A percentile compares a stretch with the other conserved stretches of the same genome.
phyloP scores from a whole-genome alignment of 1,140 invertebrate genomes.

The Ceratitis capitata region DNA sequence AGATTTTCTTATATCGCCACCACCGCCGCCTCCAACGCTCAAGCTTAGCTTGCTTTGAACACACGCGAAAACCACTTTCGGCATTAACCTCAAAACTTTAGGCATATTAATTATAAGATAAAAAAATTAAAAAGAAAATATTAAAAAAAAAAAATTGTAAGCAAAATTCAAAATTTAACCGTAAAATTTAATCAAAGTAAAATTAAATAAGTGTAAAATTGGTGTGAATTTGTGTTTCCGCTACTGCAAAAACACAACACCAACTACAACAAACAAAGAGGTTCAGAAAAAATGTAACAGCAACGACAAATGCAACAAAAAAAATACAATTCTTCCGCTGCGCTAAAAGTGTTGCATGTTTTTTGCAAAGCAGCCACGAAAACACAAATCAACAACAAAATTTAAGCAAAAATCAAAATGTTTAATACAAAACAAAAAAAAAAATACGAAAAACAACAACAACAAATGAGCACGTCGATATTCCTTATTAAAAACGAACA shows the following conservation, averaged over 20 bases:
- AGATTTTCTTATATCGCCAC: background rate
- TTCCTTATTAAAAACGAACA: slow-evolving; percentile 43
- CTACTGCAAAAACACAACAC: slow-evolving; percentile 38
- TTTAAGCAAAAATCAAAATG: slow-evolving; percentile 16
- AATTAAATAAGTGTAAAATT: slow-evolving; percentile 36
- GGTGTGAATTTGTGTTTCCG: slow-evolving; percentile 41
- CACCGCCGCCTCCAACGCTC: background rate
- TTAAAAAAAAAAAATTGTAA: slow-evolving; percentile 15
- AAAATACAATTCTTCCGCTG: slow-evolving; percentile 3
- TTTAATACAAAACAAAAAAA: slow-evolving; percentile 20
- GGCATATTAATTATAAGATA: slow-evolving; percentile 28
- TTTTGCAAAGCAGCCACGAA: slow-evolving; percentile 31
- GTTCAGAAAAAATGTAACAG: background rate
- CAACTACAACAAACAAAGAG: background rate
- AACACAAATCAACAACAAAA: slow-evolving; percentile 36
- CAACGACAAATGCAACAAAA: background rate
- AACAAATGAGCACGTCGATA: slow-evolving; percentile 46
- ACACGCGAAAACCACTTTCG: background rate
- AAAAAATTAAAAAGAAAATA: background rate
- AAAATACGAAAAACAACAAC: slow-evolving; percentile 35
- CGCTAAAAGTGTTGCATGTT: background rate
- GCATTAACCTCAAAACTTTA: slow-evolving; percentile 26
- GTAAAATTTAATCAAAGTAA: slow-evolving; percentile 16
- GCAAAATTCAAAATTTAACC: slow-evolving; percentile 43
- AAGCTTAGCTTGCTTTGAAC: background rate